These are phyloP conservation scores for Eupeodes latifasciatus DNA, from an alignment of 2,888 invertebrate genomes.

Conservation along the genomic window DNA sequence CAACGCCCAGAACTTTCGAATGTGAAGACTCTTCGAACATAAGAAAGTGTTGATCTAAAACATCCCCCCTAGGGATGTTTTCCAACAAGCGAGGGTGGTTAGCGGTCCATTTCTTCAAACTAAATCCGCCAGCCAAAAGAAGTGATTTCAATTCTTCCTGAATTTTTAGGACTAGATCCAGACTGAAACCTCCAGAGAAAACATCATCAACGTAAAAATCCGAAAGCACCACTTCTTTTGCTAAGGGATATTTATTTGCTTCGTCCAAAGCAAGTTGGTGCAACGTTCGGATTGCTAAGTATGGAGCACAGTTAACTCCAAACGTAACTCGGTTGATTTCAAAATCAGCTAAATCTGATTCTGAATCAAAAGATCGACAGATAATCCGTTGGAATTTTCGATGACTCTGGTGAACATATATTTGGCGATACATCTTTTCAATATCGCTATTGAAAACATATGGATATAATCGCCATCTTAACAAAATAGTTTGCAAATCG, in stretches of 20 bases:
- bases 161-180: too few relatives aligned
- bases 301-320: slow-evolving; percentile 58
- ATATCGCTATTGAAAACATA: slow-evolving; percentile 78
- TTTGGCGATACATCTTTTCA: slow-evolving; percentile 78
- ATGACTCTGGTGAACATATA: slow-evolving; percentile 53
- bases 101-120: too few relatives aligned
- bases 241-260: slow-evolving; percentile 57
- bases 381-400: too few relatives aligned
- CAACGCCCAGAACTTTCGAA: too few relatives aligned
- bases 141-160: too few relatives aligned
- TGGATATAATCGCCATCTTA: slow-evolving; percentile 41
- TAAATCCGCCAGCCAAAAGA: too few relatives aligned
- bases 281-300: slow-evolving; percentile 50
- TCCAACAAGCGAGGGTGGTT: too few relatives aligned
- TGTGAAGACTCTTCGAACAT: too few relatives aligned
- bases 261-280: slow-evolving; percentile 65
- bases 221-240: slow-evolving; percentile 30
- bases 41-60: too few relatives aligned
- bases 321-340: slow-evolving; percentile 71
- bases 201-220: neutral
- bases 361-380: neutral
- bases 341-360: slow-evolving; percentile 54
- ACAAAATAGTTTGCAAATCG: slow-evolving; percentile 60
- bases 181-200: too few relatives aligned
- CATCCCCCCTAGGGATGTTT: too few relatives aligned